Conservation (phyloP, 1,140 invertebrate species). For the Mya arenaria region DNA sequence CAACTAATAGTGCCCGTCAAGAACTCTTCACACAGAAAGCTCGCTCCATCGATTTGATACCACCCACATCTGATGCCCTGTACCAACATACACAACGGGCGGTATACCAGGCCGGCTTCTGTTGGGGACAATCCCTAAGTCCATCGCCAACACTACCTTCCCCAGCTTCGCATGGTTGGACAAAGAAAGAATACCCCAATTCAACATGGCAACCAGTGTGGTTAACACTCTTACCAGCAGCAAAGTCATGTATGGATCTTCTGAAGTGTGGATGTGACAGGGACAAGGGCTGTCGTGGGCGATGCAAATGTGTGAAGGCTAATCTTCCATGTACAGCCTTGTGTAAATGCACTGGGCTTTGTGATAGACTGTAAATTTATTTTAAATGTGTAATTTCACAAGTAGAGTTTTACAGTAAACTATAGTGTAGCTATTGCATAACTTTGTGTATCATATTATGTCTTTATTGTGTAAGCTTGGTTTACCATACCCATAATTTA, state of each 20-base stretch:
- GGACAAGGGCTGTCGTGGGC: neutral
- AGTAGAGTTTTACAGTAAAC: too few relatives aligned
- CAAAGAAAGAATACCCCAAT: neutral
- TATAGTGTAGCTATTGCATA: too few relatives aligned
- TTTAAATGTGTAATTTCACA: too few relatives aligned
- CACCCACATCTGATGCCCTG: neutral
- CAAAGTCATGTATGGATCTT: slow-evolving; percentile 20
- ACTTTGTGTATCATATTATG: too few relatives aligned
- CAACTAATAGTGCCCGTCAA: neutral
- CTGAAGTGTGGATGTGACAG: slow-evolving; percentile 6
- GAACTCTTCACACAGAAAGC: neutral
- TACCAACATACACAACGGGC: neutral
- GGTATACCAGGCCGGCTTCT: neutral
- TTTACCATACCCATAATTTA: too few relatives aligned
- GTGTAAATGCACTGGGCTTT: slow-evolving; percentile 4
- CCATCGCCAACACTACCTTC: neutral
- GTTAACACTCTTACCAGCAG: neutral
- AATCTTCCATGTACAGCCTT: slow-evolving; percentile 18
- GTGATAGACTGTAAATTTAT: too few relatives aligned
- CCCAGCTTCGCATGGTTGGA: neutral
- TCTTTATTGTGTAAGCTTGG: too few relatives aligned
- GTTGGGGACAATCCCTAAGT: neutral
- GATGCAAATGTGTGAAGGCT: too few relatives aligned
- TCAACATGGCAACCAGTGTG: slow-evolving; percentile 22
- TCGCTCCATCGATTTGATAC: neutral